Conservation (phyloP, 2,113 vertebrate genomes). For the Nestor notabilis region DNA sequence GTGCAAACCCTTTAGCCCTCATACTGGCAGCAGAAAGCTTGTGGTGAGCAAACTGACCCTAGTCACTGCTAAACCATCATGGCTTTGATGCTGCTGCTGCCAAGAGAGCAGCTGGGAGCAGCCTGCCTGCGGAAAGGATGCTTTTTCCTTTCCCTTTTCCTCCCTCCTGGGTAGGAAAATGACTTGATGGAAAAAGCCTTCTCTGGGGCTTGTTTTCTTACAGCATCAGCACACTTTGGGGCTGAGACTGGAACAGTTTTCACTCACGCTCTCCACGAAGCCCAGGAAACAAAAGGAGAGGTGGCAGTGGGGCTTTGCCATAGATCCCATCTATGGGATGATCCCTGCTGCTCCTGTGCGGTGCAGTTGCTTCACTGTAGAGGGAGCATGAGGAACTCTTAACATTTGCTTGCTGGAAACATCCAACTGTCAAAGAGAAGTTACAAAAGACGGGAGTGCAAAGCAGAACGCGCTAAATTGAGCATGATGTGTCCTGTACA, state of each 20-base stretch:
- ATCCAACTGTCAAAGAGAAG: slow-evolving; percentile 57
- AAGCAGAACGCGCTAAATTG: slow-evolving; percentile 76
- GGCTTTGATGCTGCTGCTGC: neutral
- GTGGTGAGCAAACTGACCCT: rapidly evolving
- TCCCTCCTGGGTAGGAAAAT: neutral
- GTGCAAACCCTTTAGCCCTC: neutral
- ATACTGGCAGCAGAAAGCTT: neutral
- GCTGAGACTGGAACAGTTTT: neutral
- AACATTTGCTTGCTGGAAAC: slow-evolving; percentile 79
- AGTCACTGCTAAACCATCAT: rapidly evolving
- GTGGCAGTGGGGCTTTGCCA: neutral
- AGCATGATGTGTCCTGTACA: slow-evolving; percentile 87
- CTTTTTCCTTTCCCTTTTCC: neutral
- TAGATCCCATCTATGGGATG: neutral
- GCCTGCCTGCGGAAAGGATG: neutral
- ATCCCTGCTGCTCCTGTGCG: neutral
- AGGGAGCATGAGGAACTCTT: slow-evolving; percentile 70
- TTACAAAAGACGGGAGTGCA: neutral
- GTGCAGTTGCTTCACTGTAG: slow-evolving; percentile 75
- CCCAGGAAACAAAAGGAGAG: neutral
- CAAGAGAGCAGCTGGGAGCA: neutral
- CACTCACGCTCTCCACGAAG: neutral
- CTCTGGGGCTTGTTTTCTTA: neutral
- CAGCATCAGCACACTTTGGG: neutral
- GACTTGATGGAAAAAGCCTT: neutral